These are phyloP conservation scores for Tyto alba DNA, from an alignment of 2,113 vertebrate genomes.

Conservation along the genomic window DNA sequence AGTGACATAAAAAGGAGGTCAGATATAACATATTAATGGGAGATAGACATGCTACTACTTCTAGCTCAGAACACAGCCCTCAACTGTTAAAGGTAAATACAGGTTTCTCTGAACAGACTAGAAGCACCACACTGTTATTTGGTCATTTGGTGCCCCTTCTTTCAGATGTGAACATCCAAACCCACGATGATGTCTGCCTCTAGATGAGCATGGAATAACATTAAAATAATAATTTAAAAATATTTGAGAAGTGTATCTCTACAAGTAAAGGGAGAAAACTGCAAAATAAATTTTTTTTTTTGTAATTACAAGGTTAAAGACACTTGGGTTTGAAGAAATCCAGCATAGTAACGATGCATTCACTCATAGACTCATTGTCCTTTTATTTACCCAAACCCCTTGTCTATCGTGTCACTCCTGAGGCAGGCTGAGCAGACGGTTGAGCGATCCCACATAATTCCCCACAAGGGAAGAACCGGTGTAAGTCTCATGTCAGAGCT, in stretches of 20 bases:
- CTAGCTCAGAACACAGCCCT: not conserved
- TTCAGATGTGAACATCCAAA: not conserved
- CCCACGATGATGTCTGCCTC: not conserved
- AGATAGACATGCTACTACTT: not conserved
- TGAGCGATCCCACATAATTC: not conserved
- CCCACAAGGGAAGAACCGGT: not conserved
- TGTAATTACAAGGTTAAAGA: not conserved
- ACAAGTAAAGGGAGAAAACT: not conserved
- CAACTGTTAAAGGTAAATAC: not conserved
- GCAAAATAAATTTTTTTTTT: not conserved
- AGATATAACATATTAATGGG: not conserved
- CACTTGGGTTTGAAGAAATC: not conserved
- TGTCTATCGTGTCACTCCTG: not conserved
- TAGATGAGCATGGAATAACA: not conserved
- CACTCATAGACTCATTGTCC: not conserved
- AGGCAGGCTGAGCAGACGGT: not conserved
- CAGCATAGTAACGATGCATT: not conserved
- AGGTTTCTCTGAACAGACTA: not conserved
- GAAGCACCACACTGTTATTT: not conserved
- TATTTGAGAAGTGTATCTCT: not conserved
- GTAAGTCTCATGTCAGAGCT: not conserved
- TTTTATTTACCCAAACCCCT: not conserved
- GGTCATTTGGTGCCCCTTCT: not conserved
- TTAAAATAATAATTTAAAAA: not conserved
- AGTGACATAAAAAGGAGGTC: not conserved